Percentiles rank a stretch among this genome's conserved stretches.
These are phyloP conservation scores for Crypturellus tataupa DNA, from an alignment of 2,797 vertebrate genomes.

Conservation along the genomic window DNA sequence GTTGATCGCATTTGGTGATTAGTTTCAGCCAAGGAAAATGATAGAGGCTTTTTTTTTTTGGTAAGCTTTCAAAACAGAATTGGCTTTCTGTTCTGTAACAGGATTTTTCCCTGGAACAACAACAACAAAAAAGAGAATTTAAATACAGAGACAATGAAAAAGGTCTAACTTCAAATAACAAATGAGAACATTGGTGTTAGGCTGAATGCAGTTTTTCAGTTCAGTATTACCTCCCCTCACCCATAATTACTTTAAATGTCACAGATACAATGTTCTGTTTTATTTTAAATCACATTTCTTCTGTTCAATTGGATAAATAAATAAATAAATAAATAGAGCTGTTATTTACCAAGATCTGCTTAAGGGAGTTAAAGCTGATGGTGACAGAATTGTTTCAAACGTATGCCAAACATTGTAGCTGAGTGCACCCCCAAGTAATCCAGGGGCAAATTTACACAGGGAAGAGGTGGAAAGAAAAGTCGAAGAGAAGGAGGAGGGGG, in stretches of 20 bases:
- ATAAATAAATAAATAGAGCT: not conserved
- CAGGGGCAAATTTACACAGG: not conserved
- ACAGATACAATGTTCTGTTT: not conserved
- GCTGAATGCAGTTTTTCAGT: not conserved
- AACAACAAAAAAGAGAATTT: not conserved
- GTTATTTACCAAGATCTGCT: not conserved
- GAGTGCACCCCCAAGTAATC: not conserved
- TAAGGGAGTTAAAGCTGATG: not conserved
- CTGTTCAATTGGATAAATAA: not conserved
- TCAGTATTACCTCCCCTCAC: not conserved
- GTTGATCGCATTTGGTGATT: constrained; percentile 41
- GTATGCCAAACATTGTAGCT: not conserved
- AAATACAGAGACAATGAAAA: constrained; percentile 16
- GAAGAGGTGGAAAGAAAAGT: not conserved
- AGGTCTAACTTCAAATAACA: not conserved
- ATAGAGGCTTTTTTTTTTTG: accelerated
- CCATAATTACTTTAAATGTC: not conserved
- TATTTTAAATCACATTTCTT: constrained; percentile 16
- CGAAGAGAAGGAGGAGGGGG: not conserved
- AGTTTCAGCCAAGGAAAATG: constrained; percentile 23
- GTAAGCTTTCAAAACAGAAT: constrained; percentile 34
- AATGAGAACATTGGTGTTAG: not conserved
- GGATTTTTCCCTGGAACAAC: not conserved
- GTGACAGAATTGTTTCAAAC: not conserved
- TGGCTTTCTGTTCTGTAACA: constrained; percentile 9